These are phyloP conservation scores for Hymenochirus boettgeri DNA, from an alignment of 2,113 vertebrate genomes.

Conservation along the genomic window DNA sequence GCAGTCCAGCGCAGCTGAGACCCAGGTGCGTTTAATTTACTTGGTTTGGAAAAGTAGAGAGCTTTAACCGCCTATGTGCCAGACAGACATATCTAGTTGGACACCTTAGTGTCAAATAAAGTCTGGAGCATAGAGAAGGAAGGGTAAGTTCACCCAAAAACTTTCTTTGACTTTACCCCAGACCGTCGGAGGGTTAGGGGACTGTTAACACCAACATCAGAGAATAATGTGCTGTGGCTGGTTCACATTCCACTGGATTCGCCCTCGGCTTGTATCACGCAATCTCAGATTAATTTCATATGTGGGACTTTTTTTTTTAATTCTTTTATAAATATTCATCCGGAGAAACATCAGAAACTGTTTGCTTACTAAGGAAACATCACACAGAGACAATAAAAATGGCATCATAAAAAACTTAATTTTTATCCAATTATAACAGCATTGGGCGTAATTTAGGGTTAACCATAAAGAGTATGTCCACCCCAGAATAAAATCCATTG, in stretches of 20 bases:
- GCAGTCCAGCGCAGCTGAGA: constrained; percentile 14
- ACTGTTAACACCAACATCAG: constrained; percentile 11
- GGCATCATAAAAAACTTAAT: too few species aligned
- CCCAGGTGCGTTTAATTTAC: constrained; percentile 11
- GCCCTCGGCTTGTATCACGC: constrained; percentile 20
- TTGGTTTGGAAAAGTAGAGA: not conserved
- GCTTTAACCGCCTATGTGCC: not conserved
- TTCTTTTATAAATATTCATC: constrained; percentile 50
- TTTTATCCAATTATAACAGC: too few species aligned
- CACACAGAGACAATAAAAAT: not conserved
- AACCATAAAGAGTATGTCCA: too few species aligned
- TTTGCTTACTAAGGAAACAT: constrained; percentile 6
- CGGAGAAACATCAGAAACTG: constrained; percentile 44
- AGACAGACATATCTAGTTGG: not conserved
- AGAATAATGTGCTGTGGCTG: constrained; percentile 11
- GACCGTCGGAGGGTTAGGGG: not conserved
- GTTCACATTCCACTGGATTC: constrained; percentile 18
- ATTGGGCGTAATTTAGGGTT: too few species aligned
- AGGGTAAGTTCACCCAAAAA: too few species aligned
- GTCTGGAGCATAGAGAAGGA: too few species aligned
- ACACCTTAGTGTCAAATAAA: too few species aligned
- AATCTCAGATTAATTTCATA: constrained; percentile 45
- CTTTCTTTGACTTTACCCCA: too few species aligned
- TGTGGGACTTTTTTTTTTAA: constrained; percentile 47
- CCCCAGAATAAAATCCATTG: too few species aligned